Evolutionary conservation across 2,888 invertebrate genomes (phyloP).

Genomic region (Seira musarum): DNA sequence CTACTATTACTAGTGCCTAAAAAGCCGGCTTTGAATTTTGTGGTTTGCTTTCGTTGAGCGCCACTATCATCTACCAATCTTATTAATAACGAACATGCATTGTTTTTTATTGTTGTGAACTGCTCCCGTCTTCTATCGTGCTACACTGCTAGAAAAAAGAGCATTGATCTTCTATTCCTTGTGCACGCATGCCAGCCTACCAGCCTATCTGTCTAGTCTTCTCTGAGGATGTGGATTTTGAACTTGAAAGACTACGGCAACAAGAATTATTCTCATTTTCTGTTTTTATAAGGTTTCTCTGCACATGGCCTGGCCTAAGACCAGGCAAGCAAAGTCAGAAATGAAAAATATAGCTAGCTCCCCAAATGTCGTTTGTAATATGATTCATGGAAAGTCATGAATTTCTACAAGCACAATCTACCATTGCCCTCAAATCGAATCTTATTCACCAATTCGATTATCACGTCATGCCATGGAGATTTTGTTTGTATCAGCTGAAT

Average conservation of each 20-base stretch:
- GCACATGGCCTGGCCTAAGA: neutral
- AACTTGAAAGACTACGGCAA: too few relatives aligned
- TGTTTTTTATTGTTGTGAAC: neutral
- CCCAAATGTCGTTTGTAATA: conserved; percentile 7
- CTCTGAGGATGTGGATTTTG: too few relatives aligned
- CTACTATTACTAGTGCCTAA: neutral
- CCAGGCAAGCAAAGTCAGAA: neutral
- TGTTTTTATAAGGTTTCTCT: neutral
- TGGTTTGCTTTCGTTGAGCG: neutral
- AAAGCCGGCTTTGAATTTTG: neutral
- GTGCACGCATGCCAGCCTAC: too few relatives aligned
- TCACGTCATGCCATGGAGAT: conserved; percentile 1
- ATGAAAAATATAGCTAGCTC: neutral
- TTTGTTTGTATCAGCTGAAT: neutral
- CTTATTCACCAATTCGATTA: conserved; percentile 12
- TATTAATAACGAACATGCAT: neutral
- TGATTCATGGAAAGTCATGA: conserved; percentile 25
- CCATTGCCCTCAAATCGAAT: neutral
- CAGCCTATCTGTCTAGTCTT: too few relatives aligned
- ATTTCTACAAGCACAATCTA: conserved; percentile 1
- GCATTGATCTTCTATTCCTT: neutral
- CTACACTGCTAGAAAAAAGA: neutral
- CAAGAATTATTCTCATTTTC: neutral
- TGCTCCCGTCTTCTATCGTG: neutral
- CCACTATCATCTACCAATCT: neutral